phyloP scores from a whole-genome alignment of 2,797 vertebrate species.

The Dryobates pubescens region DNA sequence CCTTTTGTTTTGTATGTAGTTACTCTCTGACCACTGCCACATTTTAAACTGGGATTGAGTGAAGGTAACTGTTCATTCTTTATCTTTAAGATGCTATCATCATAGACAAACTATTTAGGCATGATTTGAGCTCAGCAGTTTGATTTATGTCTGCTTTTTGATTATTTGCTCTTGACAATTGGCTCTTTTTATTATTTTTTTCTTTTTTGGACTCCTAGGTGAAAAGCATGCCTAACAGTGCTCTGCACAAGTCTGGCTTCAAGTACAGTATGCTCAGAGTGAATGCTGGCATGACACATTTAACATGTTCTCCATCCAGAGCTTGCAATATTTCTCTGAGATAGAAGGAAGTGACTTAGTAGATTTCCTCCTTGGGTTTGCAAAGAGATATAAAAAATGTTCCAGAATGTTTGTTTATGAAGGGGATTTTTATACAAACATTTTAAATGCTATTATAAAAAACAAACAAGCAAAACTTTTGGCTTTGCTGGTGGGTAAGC shows the following conservation, averaged over 20 bases:
- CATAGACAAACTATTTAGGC: slow-evolving; percentile 42
- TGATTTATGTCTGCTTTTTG: slow-evolving; percentile 39
- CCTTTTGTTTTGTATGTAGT: slow-evolving; percentile 9
- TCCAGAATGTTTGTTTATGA: not conserved
- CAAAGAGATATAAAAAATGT: not conserved
- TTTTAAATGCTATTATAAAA: not conserved
- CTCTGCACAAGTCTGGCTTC: slow-evolving; percentile 20
- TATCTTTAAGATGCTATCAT: slow-evolving; percentile 55
- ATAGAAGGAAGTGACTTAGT: not conserved
- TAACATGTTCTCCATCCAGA: slow-evolving; percentile 2
- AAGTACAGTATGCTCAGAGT: not conserved
- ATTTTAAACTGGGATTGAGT: slow-evolving; percentile 36
- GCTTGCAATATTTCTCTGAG: not conserved
- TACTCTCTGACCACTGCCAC: slow-evolving; percentile 27
- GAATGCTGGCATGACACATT: not conserved
- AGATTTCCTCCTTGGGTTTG: not conserved
- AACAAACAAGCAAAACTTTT: not conserved
- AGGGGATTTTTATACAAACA: not conserved
- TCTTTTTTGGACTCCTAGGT: not conserved
- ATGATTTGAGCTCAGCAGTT: slow-evolving; percentile 30
- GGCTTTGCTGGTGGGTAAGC: not conserved
- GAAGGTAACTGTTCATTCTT: slow-evolving; percentile 35
- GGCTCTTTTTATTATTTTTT: not conserved
- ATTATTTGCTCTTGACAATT: slow-evolving; percentile 24
- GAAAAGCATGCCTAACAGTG: not conserved